A percentile compares a stretch with the other conserved stretches of the same genome.
Conservation (phyloP, 2,888 invertebrate genomes). For the Andricus curvator region DNA sequence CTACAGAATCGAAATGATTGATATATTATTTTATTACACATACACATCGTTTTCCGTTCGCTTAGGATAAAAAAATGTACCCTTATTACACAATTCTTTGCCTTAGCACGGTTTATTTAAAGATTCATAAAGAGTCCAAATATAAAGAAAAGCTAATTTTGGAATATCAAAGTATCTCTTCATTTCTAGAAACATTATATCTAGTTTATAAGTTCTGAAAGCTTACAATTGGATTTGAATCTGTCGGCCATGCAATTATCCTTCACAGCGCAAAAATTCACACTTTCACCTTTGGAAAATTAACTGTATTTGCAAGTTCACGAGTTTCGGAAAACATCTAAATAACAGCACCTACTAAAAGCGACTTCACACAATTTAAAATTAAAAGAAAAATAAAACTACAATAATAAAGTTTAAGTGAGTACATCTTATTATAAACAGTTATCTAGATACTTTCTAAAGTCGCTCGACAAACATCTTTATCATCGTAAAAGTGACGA, state of each 20-base stretch:
- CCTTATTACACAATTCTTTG: constrained; percentile 23
- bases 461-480: constrained; percentile 1
- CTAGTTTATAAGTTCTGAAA: constrained; percentile 25
- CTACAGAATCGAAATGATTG: constrained; percentile 2
- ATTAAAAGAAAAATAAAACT: constrained; percentile 3
- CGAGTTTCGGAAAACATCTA: constrained; percentile 42
- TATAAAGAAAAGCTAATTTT: constrained; percentile 11
- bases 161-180: not conserved
- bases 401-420: not conserved
- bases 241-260: constrained; percentile 25
- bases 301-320: constrained; percentile 37
- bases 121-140: constrained; percentile 3
- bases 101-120: constrained; percentile 22
- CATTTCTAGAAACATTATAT: constrained; percentile 17
- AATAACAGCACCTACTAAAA: not conserved
- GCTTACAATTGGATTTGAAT: constrained; percentile 21
- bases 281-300: constrained; percentile 43
- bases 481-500: constrained; percentile 15
- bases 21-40: constrained; percentile 1
- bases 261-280: not conserved
- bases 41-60: not conserved
- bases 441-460: constrained; percentile 25
- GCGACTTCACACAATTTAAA: constrained; percentile 9
- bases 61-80: constrained; percentile 36
- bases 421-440: not conserved